Evolutionary conservation across 2,888 invertebrate genomes (phyloP).

Genomic region (Hypselothyrea guttata): DNA sequence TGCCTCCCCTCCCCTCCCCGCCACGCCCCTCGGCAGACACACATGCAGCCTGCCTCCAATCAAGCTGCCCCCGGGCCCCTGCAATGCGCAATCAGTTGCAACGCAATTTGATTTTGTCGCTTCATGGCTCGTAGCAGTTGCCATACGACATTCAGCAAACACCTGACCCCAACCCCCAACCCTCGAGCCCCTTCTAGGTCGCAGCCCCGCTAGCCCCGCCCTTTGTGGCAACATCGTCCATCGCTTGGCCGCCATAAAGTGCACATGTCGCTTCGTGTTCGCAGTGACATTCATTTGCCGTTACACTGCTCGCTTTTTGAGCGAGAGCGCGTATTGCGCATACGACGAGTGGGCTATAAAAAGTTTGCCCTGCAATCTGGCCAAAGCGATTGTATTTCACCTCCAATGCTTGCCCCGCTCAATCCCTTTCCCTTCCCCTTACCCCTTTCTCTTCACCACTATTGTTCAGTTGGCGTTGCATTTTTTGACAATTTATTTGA

Average conservation of each 20-base stretch:
- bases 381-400: slow-evolving; percentile 60
- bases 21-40: not conserved
- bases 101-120: slow-evolving; percentile 78
- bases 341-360: slow-evolving; percentile 46
- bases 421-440: not conserved
- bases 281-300: slow-evolving; percentile 80
- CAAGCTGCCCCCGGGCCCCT: not conserved
- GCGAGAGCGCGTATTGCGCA: slow-evolving; percentile 38
- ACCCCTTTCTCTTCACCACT: not conserved
- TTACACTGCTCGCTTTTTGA: slow-evolving; percentile 68
- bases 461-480: slow-evolving; percentile 28
- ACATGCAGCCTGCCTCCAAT: not conserved
- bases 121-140: slow-evolving; percentile 67
- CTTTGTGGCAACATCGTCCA: slow-evolving; percentile 50
- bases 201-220: too few relatives aligned
- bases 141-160: slow-evolving; percentile 25
- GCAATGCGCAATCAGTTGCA: slow-evolving; percentile 77
- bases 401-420: slow-evolving; percentile 18
- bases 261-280: slow-evolving; percentile 81
- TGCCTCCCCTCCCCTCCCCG: not conserved
- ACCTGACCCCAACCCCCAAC: not conserved
- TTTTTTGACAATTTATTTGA: slow-evolving; percentile 74
- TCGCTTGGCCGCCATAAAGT: slow-evolving; percentile 77
- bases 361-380: slow-evolving; percentile 62
- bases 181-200: not conserved